Evolutionary conservation across 1,140 invertebrate genomes (phyloP).

Genomic region (Calycopis cecrops): DNA sequence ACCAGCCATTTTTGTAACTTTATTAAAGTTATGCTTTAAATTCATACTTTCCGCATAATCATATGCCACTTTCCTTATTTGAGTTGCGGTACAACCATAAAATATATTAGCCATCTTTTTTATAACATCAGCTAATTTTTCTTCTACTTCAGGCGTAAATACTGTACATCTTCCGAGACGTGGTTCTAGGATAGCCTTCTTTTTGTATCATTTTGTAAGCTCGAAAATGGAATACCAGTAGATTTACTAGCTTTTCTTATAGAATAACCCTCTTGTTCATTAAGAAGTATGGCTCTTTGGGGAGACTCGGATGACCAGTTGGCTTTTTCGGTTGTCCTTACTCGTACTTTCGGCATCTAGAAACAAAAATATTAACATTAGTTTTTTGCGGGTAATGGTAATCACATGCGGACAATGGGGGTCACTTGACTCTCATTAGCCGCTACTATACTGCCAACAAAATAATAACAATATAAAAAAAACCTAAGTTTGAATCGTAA

Average conservation of each 20-base stretch:
- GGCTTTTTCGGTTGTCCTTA: constrained; percentile 39
- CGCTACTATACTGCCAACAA: too few relatives aligned
- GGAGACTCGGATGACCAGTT: constrained; percentile 35
- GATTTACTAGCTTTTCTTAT: constrained; percentile 43
- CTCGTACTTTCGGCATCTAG: constrained; percentile 39
- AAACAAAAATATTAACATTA: too few relatives aligned
- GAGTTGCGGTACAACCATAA: constrained; percentile 36
- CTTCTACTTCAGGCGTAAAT: constrained; percentile 30
- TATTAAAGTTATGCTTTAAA: constrained; percentile 37
- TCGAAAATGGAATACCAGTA: constrained; percentile 40
- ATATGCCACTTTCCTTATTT: constrained; percentile 34
- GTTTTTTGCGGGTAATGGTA: too few relatives aligned
- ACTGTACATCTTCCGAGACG: constrained; percentile 34
- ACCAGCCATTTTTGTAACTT: constrained; percentile 33
- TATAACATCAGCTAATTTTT: constrained; percentile 30
- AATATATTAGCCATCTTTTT: constrained; percentile 42
- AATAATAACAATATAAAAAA: not conserved
- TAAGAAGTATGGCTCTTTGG: constrained; percentile 31
- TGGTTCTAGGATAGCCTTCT: constrained; percentile 28
- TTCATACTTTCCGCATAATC: constrained; percentile 35
- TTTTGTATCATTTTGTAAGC: constrained; percentile 37
- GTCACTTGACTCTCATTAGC: too few relatives aligned
- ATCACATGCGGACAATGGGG: too few relatives aligned
- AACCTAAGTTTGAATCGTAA: not conserved
- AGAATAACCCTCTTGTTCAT: constrained; percentile 38